Conservation (phyloP, 2,888 invertebrate species). For the Globia sparganii region DNA sequence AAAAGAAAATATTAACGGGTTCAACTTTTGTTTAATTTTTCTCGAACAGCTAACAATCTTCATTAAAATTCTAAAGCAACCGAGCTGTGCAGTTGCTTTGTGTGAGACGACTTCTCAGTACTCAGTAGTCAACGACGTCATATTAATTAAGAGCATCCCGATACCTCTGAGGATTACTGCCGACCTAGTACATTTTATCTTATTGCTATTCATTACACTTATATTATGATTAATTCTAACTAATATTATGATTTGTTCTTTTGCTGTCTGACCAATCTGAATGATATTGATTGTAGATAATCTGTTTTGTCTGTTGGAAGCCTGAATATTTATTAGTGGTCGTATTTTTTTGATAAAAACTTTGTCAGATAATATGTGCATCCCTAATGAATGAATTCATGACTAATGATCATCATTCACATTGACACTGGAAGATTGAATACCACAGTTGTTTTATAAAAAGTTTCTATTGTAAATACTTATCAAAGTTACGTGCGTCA, state of each 20-base stretch:
- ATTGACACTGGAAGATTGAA: background rate
- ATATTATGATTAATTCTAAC: slow-evolving; percentile 20
- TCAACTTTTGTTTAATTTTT: background rate
- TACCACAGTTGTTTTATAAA: background rate
- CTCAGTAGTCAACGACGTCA: slow-evolving; percentile 40
- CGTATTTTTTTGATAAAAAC: background rate
- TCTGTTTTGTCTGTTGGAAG: slow-evolving; percentile 3
- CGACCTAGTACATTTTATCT: slow-evolving; percentile 36
- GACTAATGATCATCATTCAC: background rate
- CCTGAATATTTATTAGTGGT: background rate
- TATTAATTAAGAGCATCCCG: slow-evolving; percentile 52
- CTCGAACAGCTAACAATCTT: slow-evolving; percentile 19
- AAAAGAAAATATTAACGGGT: background rate
- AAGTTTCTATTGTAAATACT: too few relatives aligned
- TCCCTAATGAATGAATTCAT: background rate
- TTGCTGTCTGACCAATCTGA: background rate
- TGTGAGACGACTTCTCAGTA: slow-evolving; percentile 25
- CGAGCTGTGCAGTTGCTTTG: slow-evolving; percentile 31
- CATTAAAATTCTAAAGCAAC: slow-evolving; percentile 31
- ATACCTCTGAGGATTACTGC: slow-evolving; percentile 36
- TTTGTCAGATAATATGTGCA: background rate
- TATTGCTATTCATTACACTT: slow-evolving; percentile 41
- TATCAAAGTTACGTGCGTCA: background rate
- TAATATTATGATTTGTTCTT: slow-evolving; percentile 11
- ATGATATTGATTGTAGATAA: slow-evolving; percentile 14